These are phyloP conservation scores for Peucedramus taeniatus DNA, from an alignment of 2,113 vertebrate species.

Conservation along the genomic window DNA sequence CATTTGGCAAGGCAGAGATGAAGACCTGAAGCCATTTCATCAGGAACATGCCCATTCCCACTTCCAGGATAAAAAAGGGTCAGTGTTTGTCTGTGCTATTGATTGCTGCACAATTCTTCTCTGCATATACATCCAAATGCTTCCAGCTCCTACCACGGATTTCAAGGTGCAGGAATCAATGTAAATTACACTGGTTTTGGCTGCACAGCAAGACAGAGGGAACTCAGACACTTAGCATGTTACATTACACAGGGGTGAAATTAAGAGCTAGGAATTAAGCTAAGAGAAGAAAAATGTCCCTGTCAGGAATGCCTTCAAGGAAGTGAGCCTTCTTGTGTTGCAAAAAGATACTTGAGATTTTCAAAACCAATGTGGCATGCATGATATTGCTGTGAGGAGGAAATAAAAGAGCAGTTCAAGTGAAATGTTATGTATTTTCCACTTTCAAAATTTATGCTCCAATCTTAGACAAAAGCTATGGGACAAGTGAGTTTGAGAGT, in stretches of 20 bases:
- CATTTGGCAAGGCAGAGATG: neutral
- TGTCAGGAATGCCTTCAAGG: neutral
- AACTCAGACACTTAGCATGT: neutral
- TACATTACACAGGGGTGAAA: neutral
- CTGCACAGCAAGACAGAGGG: neutral
- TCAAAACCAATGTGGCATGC: accelerated
- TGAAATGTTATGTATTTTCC: neutral
- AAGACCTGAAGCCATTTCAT: neutral
- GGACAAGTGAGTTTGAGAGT: neutral
- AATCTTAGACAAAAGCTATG: neutral
- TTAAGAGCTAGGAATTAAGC: neutral
- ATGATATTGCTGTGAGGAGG: neutral
- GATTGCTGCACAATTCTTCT: neutral
- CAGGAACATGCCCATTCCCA: neutral
- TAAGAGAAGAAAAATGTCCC: neutral
- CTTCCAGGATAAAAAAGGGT: neutral
- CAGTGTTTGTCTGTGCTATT: neutral
- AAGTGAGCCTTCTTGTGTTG: neutral
- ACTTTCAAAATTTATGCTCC: neutral
- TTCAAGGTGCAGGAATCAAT: neutral
- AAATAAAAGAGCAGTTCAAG: neutral
- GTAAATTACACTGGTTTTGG: neutral
- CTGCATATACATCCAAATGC: neutral
- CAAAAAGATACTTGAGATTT: neutral
- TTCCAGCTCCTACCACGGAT: neutral